phyloP scores from a whole-genome alignment of 2,888 invertebrate genomes.

The Incurvaria masculella region DNA sequence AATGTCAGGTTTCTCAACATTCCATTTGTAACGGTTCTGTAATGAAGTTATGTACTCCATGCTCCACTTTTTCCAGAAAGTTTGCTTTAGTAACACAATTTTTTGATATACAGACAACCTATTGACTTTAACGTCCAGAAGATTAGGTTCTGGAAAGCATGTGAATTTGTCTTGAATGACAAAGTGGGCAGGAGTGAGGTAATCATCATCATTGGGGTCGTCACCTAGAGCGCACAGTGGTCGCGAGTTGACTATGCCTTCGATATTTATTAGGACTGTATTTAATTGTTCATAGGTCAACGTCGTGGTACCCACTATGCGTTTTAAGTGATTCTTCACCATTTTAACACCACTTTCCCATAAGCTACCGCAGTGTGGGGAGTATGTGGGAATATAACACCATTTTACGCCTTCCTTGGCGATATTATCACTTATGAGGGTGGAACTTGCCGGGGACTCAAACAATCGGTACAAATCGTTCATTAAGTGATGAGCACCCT shows the following conservation, averaged over 20 bases:
- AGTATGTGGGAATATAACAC: too few species aligned
- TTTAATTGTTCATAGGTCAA: neutral
- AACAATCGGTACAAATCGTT: neutral
- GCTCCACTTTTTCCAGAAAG: neutral
- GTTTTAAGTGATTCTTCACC: too few species aligned
- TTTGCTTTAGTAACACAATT: neutral
- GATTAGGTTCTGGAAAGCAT: neutral
- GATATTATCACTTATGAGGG: too few species aligned
- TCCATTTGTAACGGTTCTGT: neutral
- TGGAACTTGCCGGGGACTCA: too few species aligned
- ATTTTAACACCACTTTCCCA: too few species aligned
- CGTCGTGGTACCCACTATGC: too few species aligned
- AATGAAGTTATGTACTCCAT: neutral
- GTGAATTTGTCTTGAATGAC: neutral
- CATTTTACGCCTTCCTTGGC: too few species aligned
- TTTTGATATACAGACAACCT: neutral
- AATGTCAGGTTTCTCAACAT: neutral
- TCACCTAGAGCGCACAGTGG: too few species aligned
- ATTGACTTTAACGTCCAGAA: neutral
- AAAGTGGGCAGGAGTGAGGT: too few species aligned
- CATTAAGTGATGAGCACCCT: constrained; percentile 10
- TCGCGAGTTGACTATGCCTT: neutral
- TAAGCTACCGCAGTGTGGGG: too few species aligned
- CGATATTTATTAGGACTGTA: too few species aligned
- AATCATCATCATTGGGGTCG: too few species aligned